Conservation (phyloP, 2,888 invertebrate species). For the Hyposoter didymator region DNA sequence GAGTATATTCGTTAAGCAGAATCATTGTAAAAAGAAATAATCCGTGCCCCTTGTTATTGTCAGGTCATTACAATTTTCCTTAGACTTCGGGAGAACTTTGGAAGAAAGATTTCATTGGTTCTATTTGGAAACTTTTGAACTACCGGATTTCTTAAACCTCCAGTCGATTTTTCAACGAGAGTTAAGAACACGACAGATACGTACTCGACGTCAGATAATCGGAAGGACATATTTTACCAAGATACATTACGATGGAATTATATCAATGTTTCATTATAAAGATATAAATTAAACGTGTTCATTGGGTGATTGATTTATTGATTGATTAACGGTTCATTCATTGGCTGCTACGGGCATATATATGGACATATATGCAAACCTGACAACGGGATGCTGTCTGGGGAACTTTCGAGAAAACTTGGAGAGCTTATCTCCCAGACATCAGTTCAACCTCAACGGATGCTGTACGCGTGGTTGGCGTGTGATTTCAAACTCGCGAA, state of each 20-base stretch:
- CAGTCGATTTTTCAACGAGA: background rate
- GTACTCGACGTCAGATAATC: background rate
- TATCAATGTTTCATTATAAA: slow-evolving; percentile 17
- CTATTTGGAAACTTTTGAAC: background rate
- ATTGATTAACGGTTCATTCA: slow-evolving; percentile 36
- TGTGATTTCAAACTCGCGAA: slow-evolving; percentile 67
- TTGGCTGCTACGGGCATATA: background rate
- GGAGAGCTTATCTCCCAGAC: slow-evolving; percentile 49
- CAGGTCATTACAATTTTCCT: background rate
- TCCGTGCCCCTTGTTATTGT: background rate
- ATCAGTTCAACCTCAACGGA: slow-evolving; percentile 42
- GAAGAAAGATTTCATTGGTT: background rate
- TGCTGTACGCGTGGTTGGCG: slow-evolving; percentile 59
- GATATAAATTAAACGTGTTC: background rate
- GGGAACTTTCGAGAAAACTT: slow-evolving; percentile 51
- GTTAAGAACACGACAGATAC: background rate
- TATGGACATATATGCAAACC: background rate
- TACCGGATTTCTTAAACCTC: background rate
- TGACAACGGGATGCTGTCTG: slow-evolving; percentile 32
- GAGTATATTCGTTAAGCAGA: background rate
- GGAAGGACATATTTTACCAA: background rate
- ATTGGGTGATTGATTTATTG: slow-evolving; percentile 16
- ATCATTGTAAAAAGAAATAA: background rate
- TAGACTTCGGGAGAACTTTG: background rate
- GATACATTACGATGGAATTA: background rate